Evolutionary conservation across 2,797 vertebrate species (phyloP).

Genomic region (Sphenopsis melanotis): DNA sequence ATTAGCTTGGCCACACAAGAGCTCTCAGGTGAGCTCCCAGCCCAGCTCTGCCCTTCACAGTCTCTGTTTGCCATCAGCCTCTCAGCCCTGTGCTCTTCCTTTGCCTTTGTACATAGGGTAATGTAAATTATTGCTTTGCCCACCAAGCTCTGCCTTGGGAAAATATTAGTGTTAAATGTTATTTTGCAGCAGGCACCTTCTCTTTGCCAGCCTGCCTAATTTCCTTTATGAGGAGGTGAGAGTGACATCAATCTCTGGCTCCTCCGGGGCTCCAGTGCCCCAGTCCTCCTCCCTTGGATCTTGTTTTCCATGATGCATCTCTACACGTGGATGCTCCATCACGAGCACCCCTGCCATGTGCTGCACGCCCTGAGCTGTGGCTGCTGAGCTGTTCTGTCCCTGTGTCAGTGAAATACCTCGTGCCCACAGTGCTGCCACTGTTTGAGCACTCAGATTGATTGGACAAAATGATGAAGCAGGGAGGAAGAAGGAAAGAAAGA

Average conservation of each 20-base stretch:
- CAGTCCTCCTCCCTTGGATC: background rate
- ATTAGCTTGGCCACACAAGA: background rate
- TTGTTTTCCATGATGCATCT: background rate
- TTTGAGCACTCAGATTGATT: background rate
- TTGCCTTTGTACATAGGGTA: background rate
- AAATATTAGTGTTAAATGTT: no score
- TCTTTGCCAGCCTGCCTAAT: background rate
- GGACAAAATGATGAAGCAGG: background rate
- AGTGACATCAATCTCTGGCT: background rate
- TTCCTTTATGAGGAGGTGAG: background rate
- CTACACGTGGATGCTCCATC: background rate
- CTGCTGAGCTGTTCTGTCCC: background rate
- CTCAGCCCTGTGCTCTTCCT: background rate
- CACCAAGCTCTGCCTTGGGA: background rate
- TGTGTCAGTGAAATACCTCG: background rate
- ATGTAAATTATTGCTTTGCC: background rate
- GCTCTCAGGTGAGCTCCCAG: background rate
- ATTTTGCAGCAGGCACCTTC: background rate
- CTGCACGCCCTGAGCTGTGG: background rate
- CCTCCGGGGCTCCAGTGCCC: background rate
- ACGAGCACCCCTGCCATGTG: fast-evolving
- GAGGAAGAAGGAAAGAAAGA: background rate
- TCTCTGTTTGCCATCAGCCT: background rate
- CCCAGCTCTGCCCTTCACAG: background rate
- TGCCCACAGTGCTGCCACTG: background rate